These are phyloP conservation scores for Ophonus ardosiacus DNA, from an alignment of 2,888 invertebrate species.

Conservation along the genomic window DNA sequence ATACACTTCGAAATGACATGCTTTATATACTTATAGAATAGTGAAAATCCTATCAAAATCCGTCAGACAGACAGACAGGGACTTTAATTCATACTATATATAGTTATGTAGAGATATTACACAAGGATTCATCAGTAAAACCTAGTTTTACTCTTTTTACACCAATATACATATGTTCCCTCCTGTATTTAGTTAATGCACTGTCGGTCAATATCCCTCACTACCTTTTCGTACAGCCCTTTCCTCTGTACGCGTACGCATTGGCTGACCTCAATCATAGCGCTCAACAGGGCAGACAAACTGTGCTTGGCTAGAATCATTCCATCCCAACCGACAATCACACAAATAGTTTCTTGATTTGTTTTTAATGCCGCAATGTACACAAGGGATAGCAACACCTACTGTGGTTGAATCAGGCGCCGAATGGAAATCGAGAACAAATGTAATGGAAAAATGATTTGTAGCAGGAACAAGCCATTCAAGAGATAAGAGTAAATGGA, in stretches of 20 bases:
- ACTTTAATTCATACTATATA: no score
- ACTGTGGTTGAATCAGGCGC: not conserved
- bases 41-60: no score
- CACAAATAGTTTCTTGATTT: slow-evolving; percentile 30
- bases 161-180: not conserved
- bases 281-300: not conserved
- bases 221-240: not conserved
- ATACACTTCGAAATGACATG: no score
- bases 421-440: not conserved
- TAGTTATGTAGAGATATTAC: no score
- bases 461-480: not conserved
- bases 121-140: no score
- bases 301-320: not conserved
- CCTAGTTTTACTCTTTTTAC: no score
- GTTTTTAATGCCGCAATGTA: slow-evolving; percentile 14
- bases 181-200: not conserved
- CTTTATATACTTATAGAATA: no score
- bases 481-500: not conserved
- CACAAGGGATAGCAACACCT: not conserved
- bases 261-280: not conserved
- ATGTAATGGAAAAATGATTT: slow-evolving; percentile 12
- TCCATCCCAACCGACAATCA: not conserved
- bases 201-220: not conserved
- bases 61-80: no score
- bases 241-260: not conserved